Evolutionary conservation across 2,888 invertebrate species (phyloP).

Genomic region (Stenurella melanura): DNA sequence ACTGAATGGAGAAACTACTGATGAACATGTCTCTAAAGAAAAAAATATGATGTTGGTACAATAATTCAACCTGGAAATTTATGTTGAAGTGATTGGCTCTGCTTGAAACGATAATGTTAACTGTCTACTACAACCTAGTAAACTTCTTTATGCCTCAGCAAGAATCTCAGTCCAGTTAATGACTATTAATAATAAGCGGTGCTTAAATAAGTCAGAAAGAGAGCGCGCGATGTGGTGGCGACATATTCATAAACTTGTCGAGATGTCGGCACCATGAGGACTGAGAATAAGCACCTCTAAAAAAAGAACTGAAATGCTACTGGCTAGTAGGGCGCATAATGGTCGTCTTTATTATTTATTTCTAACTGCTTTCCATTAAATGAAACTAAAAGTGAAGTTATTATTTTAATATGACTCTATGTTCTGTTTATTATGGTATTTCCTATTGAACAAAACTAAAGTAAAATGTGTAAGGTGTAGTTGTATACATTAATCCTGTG

Average conservation of each 20-base stretch:
- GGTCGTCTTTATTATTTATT: not conserved
- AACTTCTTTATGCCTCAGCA: constrained; percentile 30
- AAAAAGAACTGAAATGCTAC: constrained; percentile 9
- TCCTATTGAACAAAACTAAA: too few relatives aligned
- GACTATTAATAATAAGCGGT: constrained; percentile 41
- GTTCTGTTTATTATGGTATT: too few relatives aligned
- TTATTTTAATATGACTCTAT: too few relatives aligned
- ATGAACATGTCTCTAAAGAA: not conserved
- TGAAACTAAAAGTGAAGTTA: not conserved
- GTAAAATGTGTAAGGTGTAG: too few relatives aligned
- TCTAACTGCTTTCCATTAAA: not conserved
- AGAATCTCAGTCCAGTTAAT: constrained; percentile 12
- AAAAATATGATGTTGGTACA: not conserved
- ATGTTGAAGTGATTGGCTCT: constrained; percentile 42
- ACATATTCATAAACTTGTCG: constrained; percentile 39
- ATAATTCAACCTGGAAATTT: constrained; percentile 43
- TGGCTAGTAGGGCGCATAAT: not conserved
- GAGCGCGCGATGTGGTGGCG: constrained; percentile 41
- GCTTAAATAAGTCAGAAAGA: constrained; percentile 44
- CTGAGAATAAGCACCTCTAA: constrained; percentile 38
- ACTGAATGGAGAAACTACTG: not conserved
- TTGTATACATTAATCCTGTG: too few relatives aligned
- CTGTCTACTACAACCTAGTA: constrained; percentile 38
- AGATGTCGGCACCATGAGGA: constrained; percentile 36
- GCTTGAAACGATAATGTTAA: constrained; percentile 43